phyloP scores from a whole-genome alignment of 2,113 vertebrate genomes.

The Hyla sarda region DNA sequence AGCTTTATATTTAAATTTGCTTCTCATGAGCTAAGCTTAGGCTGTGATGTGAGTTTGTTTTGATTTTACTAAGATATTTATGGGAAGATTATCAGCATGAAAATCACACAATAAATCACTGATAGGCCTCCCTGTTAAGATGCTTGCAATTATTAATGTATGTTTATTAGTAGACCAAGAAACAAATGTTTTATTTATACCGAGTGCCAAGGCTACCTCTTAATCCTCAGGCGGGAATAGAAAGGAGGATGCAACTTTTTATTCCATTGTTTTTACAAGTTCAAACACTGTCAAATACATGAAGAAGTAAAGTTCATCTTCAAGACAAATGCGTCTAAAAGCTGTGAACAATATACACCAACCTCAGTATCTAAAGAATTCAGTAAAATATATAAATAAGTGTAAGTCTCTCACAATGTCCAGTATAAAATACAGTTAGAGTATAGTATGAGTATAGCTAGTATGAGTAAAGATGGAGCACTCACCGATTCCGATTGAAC shows the following conservation, averaged over 20 bases:
- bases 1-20: too few relatives aligned
- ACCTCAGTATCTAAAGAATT: neutral
- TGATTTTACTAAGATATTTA: slow-evolving; percentile 18
- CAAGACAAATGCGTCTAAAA: neutral
- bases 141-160: slow-evolving; percentile 35
- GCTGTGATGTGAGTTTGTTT: slow-evolving; percentile 11
- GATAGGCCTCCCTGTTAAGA: slow-evolving; percentile 11
- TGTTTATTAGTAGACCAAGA: slow-evolving; percentile 28
- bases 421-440: neutral
- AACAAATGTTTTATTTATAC: slow-evolving; percentile 26
- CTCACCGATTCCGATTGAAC: too few relatives aligned
- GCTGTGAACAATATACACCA: neutral
- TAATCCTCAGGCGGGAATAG: neutral
- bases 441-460: too few relatives aligned
- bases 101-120: slow-evolving; percentile 22
- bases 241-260: neutral
- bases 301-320: neutral
- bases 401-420: neutral
- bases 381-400: neutral
- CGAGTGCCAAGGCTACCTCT: neutral
- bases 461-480: too few relatives aligned
- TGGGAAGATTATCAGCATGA: slow-evolving; percentile 4
- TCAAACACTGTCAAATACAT: neutral
- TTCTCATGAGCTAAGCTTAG: neutral
- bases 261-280: neutral